These are phyloP conservation scores for Parazoanthus swiftii DNA, from an alignment of 92 coral and sea anemone genomes.

Conservation along the genomic window DNA sequence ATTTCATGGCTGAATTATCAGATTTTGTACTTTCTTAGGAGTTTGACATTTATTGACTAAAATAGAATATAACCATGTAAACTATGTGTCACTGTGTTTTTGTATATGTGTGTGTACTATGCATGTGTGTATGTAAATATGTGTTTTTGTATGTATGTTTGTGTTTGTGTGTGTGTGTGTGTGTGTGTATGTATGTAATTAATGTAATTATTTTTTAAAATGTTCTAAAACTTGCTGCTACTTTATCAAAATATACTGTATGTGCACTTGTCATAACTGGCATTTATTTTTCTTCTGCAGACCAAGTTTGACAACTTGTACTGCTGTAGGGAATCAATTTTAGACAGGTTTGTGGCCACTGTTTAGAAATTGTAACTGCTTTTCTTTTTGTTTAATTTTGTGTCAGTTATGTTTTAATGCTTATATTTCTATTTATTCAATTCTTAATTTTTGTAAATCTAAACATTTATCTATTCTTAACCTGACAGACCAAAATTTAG, in stretches of 20 bases:
- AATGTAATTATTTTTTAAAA: no score
- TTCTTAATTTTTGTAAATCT: not conserved
- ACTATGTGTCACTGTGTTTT: no score
- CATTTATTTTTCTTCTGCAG: constrained; percentile 57
- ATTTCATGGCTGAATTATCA: no score
- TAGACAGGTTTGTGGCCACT: constrained; percentile 80
- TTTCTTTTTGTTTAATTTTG: not conserved
- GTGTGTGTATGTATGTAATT: no score
- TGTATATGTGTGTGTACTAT: no score
- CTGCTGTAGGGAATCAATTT: constrained; percentile 98
- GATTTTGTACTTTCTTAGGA: no score
- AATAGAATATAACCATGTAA: no score
- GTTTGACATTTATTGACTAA: no score
- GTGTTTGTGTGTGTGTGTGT: no score
- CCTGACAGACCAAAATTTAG: no score
- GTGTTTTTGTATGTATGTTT: no score
- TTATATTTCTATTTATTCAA: not conserved
- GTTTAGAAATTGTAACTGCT: not conserved
- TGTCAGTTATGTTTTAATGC: not conserved
- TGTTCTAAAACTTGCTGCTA: not conserved
- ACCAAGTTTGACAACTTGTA: constrained; percentile 98
- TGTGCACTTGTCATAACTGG: not conserved
- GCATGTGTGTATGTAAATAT: no score
- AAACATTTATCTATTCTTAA: not conserved
- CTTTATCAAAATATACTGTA: not conserved